Evolutionary conservation across 2,113 vertebrate genomes (phyloP).

Genomic region (Toxostoma redivivum): DNA sequence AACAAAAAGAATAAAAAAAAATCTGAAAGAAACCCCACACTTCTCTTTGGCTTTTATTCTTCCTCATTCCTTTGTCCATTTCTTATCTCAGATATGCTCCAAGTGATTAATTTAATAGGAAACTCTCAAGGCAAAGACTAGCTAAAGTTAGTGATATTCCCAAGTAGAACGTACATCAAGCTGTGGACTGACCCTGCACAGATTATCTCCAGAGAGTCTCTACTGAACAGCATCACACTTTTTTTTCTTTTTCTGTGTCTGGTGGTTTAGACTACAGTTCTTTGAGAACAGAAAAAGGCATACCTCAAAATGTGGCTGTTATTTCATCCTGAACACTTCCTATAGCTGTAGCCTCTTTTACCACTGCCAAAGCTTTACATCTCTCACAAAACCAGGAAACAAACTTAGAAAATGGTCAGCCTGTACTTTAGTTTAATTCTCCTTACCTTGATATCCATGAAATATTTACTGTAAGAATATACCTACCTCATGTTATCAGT

Average conservation of each 20-base stretch:
- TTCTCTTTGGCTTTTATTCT: neutral
- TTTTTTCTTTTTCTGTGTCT: neutral
- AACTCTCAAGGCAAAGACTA: neutral
- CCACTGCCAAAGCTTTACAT: neutral
- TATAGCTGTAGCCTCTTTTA: slow-evolving; percentile 10
- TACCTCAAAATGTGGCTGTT: slow-evolving; percentile 25
- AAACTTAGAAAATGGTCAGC: neutral
- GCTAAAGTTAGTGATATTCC: neutral
- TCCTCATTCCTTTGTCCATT: neutral
- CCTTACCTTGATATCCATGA: slow-evolving; percentile 69
- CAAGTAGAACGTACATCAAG: neutral
- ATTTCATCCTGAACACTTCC: slow-evolving; percentile 29
- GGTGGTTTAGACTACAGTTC: neutral
- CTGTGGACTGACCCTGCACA: neutral
- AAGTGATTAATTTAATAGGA: neutral
- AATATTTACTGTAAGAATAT: slow-evolving; percentile 66
- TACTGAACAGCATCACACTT: neutral
- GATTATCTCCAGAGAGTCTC: neutral
- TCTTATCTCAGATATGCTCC: neutral
- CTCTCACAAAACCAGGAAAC: neutral
- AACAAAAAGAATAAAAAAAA: neutral
- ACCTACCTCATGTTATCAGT: slow-evolving; percentile 77
- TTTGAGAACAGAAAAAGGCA: slow-evolving; percentile 35
- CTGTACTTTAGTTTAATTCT: neutral
- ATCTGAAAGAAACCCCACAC: neutral